Evolutionary conservation across 1,140 invertebrate genomes (phyloP), one percentile per base, ranked within the genome.

Genomic region (Eriosoma lanigerum): DNA sequence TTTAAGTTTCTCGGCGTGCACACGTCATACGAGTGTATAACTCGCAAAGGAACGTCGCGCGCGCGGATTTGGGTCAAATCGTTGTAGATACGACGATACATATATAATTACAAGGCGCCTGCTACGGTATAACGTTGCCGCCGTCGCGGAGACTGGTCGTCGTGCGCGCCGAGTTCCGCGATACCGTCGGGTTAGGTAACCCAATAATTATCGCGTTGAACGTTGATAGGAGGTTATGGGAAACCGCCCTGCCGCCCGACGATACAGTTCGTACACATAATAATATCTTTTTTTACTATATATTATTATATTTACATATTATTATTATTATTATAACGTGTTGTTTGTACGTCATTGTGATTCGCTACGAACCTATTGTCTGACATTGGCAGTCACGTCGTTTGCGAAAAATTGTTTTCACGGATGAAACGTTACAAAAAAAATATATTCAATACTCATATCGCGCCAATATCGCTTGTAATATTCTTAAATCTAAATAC

Each of bases 71-170:
- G 38, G 64, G 64, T 68, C 38, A 68, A 68, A 68, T 46, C 64
- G 44, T 68, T 68, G 32, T 38, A 8, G 32, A 44, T 68, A 24
- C 38, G 38, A 68, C 64, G n/a, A 29, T n/a, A 62, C 29, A 32
- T 29, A 29, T 44, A 46, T 68, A 68, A 68, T 68, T 68, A 68
- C 38, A 21, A 68, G 64, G 64, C 64, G 64, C 64, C 64, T 46
- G 38, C 64, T 46, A 1, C 29, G 21, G 21, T 38, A 38, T 38
- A 68, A 68, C 32, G 32, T 38, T n/a, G 62, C 38, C 32, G 19
- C n/a, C 6, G n/a, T n/a, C 0, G 10, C 21, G 44, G 66, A 17
- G 21, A 13, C 66, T 24, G 66, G 21, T 68, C 38, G 26, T 68
- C 38, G 21, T 24, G 66, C 38, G 9, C 38, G 19, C 19, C n/a